Evolutionary conservation across 2,797 vertebrate species (phyloP).

Genomic region (Helarctos malayanus): DNA sequence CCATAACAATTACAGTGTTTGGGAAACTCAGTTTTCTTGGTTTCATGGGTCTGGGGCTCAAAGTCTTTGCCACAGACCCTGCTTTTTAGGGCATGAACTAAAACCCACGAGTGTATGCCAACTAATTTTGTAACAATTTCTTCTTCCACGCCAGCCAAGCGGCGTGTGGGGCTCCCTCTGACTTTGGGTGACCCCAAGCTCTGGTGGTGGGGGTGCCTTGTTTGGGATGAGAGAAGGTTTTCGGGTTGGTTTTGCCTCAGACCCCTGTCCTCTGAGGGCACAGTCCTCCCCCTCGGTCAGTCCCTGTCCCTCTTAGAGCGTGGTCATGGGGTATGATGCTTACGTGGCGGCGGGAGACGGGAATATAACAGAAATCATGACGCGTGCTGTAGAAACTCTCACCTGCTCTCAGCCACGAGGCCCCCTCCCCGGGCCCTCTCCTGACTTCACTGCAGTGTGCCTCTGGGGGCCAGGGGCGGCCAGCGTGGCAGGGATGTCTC

Average conservation of each 20-base stretch:
- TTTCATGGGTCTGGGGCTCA: not conserved
- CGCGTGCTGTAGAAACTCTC: rapidly evolving
- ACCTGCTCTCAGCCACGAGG: rapidly evolving
- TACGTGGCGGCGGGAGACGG: rapidly evolving
- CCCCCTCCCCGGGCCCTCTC: not conserved
- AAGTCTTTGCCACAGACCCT: not conserved
- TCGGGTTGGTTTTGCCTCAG: not conserved
- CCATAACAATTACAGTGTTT: rapidly evolving
- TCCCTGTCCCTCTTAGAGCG: not conserved
- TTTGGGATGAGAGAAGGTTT: not conserved
- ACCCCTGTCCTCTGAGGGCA: rapidly evolving
- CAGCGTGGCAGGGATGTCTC: rapidly evolving
- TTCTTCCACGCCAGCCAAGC: rapidly evolving
- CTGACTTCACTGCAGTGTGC: rapidly evolving
- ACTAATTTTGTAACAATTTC: not conserved
- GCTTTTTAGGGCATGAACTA: rapidly evolving
- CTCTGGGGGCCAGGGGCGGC: not conserved
- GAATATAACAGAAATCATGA: rapidly evolving
- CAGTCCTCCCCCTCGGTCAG: too few species aligned
- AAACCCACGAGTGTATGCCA: rapidly evolving
- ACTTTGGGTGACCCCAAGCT: not conserved
- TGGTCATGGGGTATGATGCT: rapidly evolving
- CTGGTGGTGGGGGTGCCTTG: not conserved
- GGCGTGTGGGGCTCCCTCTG: rapidly evolving
- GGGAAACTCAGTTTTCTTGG: rapidly evolving